Base-by-base conservation (phyloP, 2,113 vertebrate species). In the Cottus gobio region DNA sequence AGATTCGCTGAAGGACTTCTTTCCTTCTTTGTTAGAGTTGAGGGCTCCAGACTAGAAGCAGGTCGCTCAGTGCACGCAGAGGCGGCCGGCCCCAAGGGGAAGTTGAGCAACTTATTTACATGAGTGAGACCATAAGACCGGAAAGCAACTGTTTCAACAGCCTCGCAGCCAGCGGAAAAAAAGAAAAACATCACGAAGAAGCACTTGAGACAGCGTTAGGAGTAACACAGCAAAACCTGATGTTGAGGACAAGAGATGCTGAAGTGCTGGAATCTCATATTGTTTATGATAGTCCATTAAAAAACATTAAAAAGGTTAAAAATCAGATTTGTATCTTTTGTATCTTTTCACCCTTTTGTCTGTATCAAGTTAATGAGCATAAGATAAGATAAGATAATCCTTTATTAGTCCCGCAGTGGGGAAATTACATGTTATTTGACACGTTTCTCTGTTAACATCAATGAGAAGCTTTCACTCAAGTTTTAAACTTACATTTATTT, bases 51-150 rank as follows among this genome's bases (percentile, higher is more conserved):
- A 1, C 16, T 4, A 9, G 13, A 31, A 82, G 71, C 12, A 31
- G 34, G 10, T 15, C 61, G 63, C 65, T 75, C 31, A 74, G 66
- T 44, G 65, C 65, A 36, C 26, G 65, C 36, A 39, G 4, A 22
- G 58, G 57, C 50, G 68, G 77, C 63, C 79, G 70, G 63, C 34
- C 69, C 13, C 13, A 83, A 85, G 88, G 68, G 93, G 93, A 93
- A 93, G 91, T 93, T 93, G 84, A 88, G 92, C 88, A 93, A 93
- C 66, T 63, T 37, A 57, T 84, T 85, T 74, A 77, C 76, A 86
- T 68, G 85, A 75, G 37, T 13, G 67, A 63, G 71, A 70, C 62
- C 85, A 81, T 64, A 73, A 85, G 80, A 89, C 89, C 89, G 90
- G 92, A 93, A 93, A 91, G 42, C 63, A 83, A 83, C 31, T n/a